Evolutionary conservation across 1,140 invertebrate species (phyloP), one percentile per base, ranked within the genome.

Genomic region (Zaprionus inermis): DNA sequence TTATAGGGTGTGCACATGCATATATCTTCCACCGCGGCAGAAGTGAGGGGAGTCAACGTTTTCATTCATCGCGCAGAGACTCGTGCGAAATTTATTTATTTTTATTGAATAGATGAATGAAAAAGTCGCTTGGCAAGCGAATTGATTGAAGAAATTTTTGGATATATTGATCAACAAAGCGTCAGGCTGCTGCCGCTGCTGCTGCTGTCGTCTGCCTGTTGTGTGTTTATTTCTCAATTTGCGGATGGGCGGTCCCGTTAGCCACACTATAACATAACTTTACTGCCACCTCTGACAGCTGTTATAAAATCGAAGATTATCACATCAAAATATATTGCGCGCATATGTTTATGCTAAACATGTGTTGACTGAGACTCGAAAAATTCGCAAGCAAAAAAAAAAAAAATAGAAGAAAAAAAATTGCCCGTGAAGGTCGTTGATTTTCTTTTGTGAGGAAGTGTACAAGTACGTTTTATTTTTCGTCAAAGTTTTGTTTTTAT

Each of bases 81-180:
- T 65, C 56, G 51, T 51, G 56, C 12, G 22, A 24, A 44, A 41
- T 74, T 74, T 74, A 70, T 73, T 69, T 73, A 68, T 68, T 55
- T 20, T 61, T 51, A 57, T 74, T 69, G 58, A 69, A 74, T 78
- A 78, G 70, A 75, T 74, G 63, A 61, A 70, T 78, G 76, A 73
- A 72, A 46, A 30, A 57, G 44, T 59, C 46, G 41, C 60, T 34
- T 74, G 72, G 66, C 72, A 74, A 51, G 41, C 46, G 58, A 73
- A 78, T 71, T 73, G 77, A 86, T 88, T 86, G 82, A 86, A 74
- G 69, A 85, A 69, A 72, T 71, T 69, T 84, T 84, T 84, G 81
- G 81, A 85, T 85, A 86, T 85, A 86, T 85, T 85, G 81, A 86
- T 85, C 83, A 85, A 88, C 34, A 74, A 69, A 79, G 38, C 38